Base-by-base conservation (phyloP, 2,888 invertebrate genomes). In the Cantharis rufa region DNA sequence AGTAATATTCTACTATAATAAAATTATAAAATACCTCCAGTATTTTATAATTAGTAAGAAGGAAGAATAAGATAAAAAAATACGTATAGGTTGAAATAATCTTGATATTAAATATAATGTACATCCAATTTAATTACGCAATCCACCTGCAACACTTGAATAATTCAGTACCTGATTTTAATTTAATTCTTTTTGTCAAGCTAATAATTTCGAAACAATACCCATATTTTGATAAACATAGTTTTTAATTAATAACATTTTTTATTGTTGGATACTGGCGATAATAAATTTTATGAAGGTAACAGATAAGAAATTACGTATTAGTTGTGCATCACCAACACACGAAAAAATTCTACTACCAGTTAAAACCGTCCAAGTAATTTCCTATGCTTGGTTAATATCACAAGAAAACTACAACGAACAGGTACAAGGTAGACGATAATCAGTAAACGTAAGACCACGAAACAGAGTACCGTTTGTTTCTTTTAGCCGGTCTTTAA, bases 331-430 rank as follows among this genome's bases (percentile, higher is more conserved):
- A 24, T 71, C 71, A 71, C 64, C 63, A 71, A 48, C n/a, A 72
- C 32, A 27, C 62, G 64, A 28, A 71, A 32, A 66, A n/a, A 21
- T 66, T 66, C 24, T 62, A 66, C 68, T 62, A 71, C 79, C 79
- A 79, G 77, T 80, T 71, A 69, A 69, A 79, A 70, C 71, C 72
- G 74, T 72, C 78, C 80, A 80, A 70, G 80, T 80, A 79, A 78
- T 72, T 75, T 27, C n/a, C 15, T 70, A 64, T 61, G 15, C 68
- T 68, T 48, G 64, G 73, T 75, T 70, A 71, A 75, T 75, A 64
- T 63, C 72, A 62, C 62, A 73, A 75, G 73, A 75, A 21, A 70
- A 63, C 48, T 64, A 62, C 62, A 69, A 69, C 70, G 48, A 66
- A 73, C 74, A 77, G 78, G 76, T 28, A 28, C 10, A 28, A 28